Percentiles rank a stretch among this genome's conserved stretches.
Evolutionary conservation across 2,797 vertebrate genomes (phyloP).

Genomic region (Enoplosus armatus): DNA sequence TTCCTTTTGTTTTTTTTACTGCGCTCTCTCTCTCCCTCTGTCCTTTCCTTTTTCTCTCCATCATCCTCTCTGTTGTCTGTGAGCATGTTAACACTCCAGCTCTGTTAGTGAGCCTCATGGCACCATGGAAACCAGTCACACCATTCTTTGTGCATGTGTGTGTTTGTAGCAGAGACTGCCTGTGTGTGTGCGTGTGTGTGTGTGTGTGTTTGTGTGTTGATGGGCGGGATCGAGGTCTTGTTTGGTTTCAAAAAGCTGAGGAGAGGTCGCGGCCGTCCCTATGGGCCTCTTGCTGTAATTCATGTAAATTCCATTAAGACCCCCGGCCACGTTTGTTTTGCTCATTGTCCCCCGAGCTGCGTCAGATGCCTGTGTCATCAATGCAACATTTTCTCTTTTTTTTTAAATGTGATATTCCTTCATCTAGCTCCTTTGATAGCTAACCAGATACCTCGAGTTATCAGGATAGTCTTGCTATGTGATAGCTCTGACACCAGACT

Average conservation of each 20-base stretch:
- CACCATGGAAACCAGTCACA: slow-evolving; percentile 84
- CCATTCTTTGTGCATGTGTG: slow-evolving; percentile 64
- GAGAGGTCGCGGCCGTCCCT: slow-evolving; percentile 71
- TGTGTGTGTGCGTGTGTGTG: slow-evolving; percentile 28
- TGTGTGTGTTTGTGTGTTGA: slow-evolving; percentile 38
- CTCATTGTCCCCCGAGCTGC: slow-evolving; percentile 44
- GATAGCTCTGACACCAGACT: slow-evolving; percentile 38
- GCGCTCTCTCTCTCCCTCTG: slow-evolving; percentile 64
- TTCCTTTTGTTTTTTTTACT: slow-evolving; percentile 75
- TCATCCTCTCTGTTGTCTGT: slow-evolving; percentile 79
- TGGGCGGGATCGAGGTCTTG: slow-evolving; percentile 70
- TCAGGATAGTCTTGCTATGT: slow-evolving; percentile 28
- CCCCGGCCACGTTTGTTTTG: slow-evolving; percentile 64
- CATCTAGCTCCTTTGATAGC: slow-evolving; percentile 20
- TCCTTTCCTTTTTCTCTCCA: slow-evolving; percentile 72
- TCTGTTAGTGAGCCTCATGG: slow-evolving; percentile 76
- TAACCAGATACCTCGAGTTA: slow-evolving; percentile 27
- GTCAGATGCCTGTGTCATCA: slow-evolving; percentile 52
- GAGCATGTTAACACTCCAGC: slow-evolving; percentile 79
- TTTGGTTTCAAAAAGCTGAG: slow-evolving; percentile 77
- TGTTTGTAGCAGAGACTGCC: slow-evolving; percentile 10
- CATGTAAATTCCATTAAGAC: slow-evolving; percentile 83
- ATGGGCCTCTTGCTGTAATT: slow-evolving; percentile 81
- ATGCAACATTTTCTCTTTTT: neutral
- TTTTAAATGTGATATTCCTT: slow-evolving; percentile 45